A percentile compares a stretch with the other conserved stretches of the same genome.
These are phyloP conservation scores for Eptesicus fuscus DNA, from an alignment of 2,113 vertebrate species.

Conservation along the genomic window DNA sequence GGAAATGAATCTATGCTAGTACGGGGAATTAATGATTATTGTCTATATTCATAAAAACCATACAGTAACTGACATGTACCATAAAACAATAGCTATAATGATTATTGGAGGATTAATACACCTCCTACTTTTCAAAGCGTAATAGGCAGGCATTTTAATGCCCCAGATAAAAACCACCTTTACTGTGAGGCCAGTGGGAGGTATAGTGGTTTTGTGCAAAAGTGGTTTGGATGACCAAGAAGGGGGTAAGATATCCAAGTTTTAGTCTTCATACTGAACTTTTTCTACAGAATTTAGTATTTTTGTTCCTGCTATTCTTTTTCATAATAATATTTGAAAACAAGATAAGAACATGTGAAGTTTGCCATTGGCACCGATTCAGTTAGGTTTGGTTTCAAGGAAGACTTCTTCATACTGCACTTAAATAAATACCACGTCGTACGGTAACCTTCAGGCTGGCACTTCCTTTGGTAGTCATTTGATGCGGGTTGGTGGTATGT, in stretches of 20 bases:
- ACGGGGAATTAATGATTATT: slow-evolving; percentile 17
- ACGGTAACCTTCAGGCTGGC: neutral
- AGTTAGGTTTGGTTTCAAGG: neutral
- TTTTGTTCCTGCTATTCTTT: neutral
- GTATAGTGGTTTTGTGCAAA: neutral
- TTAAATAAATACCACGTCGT: neutral
- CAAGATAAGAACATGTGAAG: neutral
- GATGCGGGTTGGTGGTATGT: neutral
- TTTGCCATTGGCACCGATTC: neutral
- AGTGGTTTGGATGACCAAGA: neutral
- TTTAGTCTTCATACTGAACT: neutral
- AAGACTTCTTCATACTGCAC: neutral
- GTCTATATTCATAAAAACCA: slow-evolving; percentile 37
- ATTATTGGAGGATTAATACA: neutral
- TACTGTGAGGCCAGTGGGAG: neutral
- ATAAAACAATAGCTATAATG: neutral
- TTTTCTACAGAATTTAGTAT: neutral
- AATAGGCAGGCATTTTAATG: neutral
- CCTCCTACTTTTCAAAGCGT: neutral
- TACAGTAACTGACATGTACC: neutral
- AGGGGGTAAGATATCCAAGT: neutral
- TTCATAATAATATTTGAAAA: neutral
- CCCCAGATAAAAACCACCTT: neutral
- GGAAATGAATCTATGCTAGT: neutral
- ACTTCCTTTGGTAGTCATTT: neutral